phyloP scores from a whole-genome alignment of 2,888 invertebrate genomes.

The Drosophila picticornis region DNA sequence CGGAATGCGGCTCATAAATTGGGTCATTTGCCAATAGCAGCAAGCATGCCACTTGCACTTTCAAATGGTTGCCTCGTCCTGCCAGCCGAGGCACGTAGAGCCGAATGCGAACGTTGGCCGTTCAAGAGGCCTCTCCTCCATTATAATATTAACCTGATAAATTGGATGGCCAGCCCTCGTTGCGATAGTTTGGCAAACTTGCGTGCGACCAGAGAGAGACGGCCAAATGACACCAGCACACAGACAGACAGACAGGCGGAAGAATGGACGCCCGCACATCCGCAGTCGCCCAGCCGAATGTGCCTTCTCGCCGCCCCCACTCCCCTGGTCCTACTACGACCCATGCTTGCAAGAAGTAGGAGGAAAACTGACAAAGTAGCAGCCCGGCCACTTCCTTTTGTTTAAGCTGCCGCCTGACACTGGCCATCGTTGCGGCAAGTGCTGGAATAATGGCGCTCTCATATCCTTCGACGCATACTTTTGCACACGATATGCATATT shows the following conservation, averaged over 20 bases:
- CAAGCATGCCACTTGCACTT: slow-evolving; percentile 78
- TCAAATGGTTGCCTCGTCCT: slow-evolving; percentile 69
- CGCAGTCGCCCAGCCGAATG: slow-evolving; percentile 54
- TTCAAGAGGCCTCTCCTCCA: slow-evolving; percentile 21
- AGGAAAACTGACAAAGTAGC: slow-evolving; percentile 80
- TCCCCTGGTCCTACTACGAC: background rate
- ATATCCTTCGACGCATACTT: slow-evolving; percentile 50
- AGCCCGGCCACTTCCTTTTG: slow-evolving; percentile 80
- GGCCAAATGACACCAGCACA: slow-evolving; percentile 64
- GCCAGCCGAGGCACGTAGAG: slow-evolving; percentile 48
- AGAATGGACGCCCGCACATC: slow-evolving; percentile 66
- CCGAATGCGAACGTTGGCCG: slow-evolving; percentile 19
- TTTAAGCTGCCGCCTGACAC: slow-evolving; percentile 78
- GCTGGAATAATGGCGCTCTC: slow-evolving; percentile 65
- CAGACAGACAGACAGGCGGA: slow-evolving; percentile 31
- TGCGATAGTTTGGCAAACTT: slow-evolving; percentile 81
- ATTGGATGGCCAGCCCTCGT: slow-evolving; percentile 65
- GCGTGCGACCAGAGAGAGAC: slow-evolving; percentile 75
- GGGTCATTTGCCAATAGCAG: slow-evolving; percentile 76
- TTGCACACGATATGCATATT: slow-evolving; percentile 20
- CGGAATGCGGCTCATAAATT: slow-evolving; percentile 75
- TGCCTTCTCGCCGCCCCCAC: background rate
- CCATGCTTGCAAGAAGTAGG: slow-evolving; percentile 25
- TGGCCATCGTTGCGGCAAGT: slow-evolving; percentile 63
- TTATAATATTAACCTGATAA: slow-evolving; percentile 81